These are phyloP conservation scores for Caerostris extrusa DNA, from an alignment of 1,140 invertebrate genomes.

Conservation along the genomic window DNA sequence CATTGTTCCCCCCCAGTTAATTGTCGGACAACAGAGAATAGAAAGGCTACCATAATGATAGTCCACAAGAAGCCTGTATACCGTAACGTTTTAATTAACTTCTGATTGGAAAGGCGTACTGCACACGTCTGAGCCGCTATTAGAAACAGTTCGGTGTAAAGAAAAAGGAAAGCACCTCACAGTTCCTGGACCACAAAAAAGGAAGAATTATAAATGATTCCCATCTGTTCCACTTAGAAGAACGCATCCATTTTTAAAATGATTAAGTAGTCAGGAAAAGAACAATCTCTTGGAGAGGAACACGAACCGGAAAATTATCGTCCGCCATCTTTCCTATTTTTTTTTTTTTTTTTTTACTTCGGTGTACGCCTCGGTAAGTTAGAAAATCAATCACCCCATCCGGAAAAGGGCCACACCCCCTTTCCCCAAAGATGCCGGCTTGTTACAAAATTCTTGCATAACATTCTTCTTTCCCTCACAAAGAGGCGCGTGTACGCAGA, in stretches of 20 bases:
- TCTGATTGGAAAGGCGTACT: not conserved
- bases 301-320: conserved; percentile 7
- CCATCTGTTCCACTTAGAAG: conserved; percentile 4
- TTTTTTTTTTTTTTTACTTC: not conserved
- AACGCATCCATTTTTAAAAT: not conserved
- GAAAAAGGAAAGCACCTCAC: not conserved
- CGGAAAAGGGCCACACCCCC: not conserved
- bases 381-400: conserved; percentile 9
- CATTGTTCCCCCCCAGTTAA: not conserved
- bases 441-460: not conserved
- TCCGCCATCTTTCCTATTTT: not conserved
- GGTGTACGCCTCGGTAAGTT: not conserved
- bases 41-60: not conserved
- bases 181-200: not conserved
- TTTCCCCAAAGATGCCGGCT: not conserved
- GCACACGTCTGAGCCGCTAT: not conserved
- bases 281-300: not conserved
- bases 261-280: conserved; percentile 32
- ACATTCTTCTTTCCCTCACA: not conserved
- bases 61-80: not conserved
- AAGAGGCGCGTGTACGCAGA: not conserved
- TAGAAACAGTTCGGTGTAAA: not conserved
- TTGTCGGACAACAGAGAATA: not conserved
- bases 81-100: not conserved
- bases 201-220: not conserved